Evolutionary conservation across 2,888 invertebrate genomes (phyloP).

Genomic region (Tachina fera): DNA sequence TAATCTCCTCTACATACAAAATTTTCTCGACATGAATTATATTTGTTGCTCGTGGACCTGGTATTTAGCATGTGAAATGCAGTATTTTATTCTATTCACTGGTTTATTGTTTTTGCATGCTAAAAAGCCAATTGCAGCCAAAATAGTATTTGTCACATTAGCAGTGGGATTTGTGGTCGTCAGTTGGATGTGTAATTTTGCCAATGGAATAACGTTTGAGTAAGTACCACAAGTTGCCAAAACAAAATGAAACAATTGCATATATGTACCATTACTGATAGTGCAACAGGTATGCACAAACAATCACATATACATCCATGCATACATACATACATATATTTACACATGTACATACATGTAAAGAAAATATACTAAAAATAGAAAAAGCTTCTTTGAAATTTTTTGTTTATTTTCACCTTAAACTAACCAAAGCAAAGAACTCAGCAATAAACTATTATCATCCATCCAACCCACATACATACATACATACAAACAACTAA

Average conservation of each 20-base stretch:
- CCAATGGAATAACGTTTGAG: constrained; percentile 78
- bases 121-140: constrained; percentile 75
- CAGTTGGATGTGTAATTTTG: constrained; percentile 76
- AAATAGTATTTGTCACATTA: constrained; percentile 73
- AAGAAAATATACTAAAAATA: background rate
- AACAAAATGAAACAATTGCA: constrained; percentile 19
- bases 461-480: background rate
- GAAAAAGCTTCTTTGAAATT: background rate
- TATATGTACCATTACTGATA: background rate
- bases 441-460: background rate
- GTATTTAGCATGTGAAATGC: constrained; percentile 79
- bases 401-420: constrained; percentile 25
- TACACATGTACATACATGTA: background rate
- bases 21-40: constrained; percentile 75
- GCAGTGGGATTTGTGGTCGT: constrained; percentile 72
- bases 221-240: constrained; percentile 72
- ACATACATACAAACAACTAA: constrained; percentile 24
- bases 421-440: constrained; percentile 18
- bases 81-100: constrained; percentile 76
- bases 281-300: constrained; percentile 3
- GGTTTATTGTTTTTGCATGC: constrained; percentile 75
- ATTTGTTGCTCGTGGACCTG: constrained; percentile 79
- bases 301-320: background rate
- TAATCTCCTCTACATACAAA: constrained; percentile 77
- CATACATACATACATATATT: background rate